Evolutionary conservation across 2,113 vertebrate species (phyloP), one percentile per base, ranked within the genome.

Genomic region (Pagrus major): DNA sequence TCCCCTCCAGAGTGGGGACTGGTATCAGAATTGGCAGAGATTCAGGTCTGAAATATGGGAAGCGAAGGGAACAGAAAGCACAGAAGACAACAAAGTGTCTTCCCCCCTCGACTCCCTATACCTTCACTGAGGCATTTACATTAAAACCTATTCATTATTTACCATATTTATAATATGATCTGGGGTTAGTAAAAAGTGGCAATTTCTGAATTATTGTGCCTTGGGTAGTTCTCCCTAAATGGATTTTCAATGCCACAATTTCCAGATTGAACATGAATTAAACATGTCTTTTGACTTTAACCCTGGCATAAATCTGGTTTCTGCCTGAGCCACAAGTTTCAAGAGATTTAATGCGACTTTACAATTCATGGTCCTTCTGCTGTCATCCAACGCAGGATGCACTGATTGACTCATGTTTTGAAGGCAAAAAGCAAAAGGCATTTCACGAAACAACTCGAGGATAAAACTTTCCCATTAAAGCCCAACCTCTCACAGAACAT

Each of bases 381-480:
- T 52, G 60, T 71, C 65, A 70, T 61, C 78, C 68, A 78, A 76
- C 54, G 51, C 60, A 68, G 66, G 55, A 85, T 80, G 66, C 47
- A 23, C 64, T 80, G 68, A 90, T 80, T 83, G 79, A 84, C 73
- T 88, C 51, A 42, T 83, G 39, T 67, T 71, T 64, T 52, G 52
- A 27, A 60, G 33, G 75, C 29, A 25, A 71, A 42, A 66, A 76
- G 42, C 67, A 68, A 63, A 67, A 88, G 66, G 21, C 47, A 75
- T 78, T 85, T 87, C 67, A 66, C 64, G 55, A 80, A 85, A 78
- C 59, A 77, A 82, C 70, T 78, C 2, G 8, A 76, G 68, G 67
- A 82, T 84, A 59, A 85, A 85, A 83, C 46, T 71, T 85, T 69
- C 29, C 69, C 55, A 83, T 90, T 91, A 85, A 86, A 84, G 85